A percentile compares a stretch with the other conserved stretches of the same genome.
Conservation (phyloP, 2,797 vertebrate genomes). For the Helostoma temminkii region DNA sequence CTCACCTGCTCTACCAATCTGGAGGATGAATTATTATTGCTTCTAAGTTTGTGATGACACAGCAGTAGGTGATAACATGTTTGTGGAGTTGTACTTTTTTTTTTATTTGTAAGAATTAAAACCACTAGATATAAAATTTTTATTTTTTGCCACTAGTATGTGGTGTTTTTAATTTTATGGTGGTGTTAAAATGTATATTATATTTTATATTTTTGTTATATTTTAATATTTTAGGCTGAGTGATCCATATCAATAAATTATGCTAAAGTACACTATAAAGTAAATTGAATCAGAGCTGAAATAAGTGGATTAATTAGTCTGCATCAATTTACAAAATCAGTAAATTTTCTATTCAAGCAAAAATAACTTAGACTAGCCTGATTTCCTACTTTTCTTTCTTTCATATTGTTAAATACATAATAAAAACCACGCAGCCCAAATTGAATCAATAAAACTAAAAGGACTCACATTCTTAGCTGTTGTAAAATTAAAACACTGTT, state of each 20-base stretch:
- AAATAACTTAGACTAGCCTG: not conserved
- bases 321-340: not conserved
- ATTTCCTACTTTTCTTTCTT: not conserved
- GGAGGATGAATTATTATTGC: conserved; percentile 36
- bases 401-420: not conserved
- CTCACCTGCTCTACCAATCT: conserved; percentile 55
- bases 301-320: not conserved
- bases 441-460: conserved; percentile 5
- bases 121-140: too few relatives aligned
- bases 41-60: conserved; percentile 1
- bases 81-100: not conserved
- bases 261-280: not conserved
- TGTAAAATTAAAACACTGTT: not conserved
- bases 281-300: not conserved
- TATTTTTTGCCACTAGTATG: too few relatives aligned
- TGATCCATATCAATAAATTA: not conserved
- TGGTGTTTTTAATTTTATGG: too few relatives aligned
- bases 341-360: not conserved
- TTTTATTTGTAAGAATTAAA: not conserved
- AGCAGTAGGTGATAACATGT: conserved; percentile 4
- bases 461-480: not conserved
- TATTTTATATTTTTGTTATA: not conserved
- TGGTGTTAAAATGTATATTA: too few relatives aligned
- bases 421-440: not conserved
- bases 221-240: not conserved